Evolutionary conservation across 2,888 invertebrate species (phyloP).

Genomic region (Pandemis heparana): DNA sequence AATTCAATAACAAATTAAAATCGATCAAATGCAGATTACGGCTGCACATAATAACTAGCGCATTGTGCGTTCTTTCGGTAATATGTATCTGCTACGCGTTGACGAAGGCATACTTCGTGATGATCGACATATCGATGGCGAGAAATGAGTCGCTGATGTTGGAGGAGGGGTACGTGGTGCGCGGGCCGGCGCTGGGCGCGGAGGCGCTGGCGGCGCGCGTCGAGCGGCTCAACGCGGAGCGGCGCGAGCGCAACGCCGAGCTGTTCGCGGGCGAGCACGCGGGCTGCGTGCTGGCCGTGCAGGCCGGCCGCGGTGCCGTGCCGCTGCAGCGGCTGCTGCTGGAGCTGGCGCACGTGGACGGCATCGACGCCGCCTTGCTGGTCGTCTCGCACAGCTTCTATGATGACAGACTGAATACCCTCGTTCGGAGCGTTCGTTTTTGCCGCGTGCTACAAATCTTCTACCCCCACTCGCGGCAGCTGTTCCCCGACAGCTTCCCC

Average conservation of each 20-base stretch:
- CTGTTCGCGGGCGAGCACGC: constrained; percentile 46
- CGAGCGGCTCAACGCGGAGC: constrained; percentile 49
- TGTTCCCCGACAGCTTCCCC: constrained; percentile 57
- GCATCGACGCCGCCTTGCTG: constrained; percentile 54
- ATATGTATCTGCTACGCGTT: neutral
- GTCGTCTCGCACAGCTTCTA: constrained; percentile 66
- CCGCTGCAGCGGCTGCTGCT: constrained; percentile 57
- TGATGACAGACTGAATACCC: constrained; percentile 52
- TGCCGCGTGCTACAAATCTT: constrained; percentile 67
- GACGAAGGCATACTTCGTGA: neutral
- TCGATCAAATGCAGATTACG: neutral
- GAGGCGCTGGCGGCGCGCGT: constrained; percentile 42
- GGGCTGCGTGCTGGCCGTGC: constrained; percentile 54
- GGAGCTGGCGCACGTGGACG: constrained; percentile 56
- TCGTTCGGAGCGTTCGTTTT: constrained; percentile 57
- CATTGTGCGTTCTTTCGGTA: neutral
- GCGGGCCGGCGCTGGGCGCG: constrained; percentile 36
- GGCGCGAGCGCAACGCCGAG: constrained; percentile 49
- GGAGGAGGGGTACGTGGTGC: constrained; percentile 17
- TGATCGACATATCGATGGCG: neutral
- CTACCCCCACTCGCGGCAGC: constrained; percentile 63
- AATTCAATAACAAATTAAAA: neutral
- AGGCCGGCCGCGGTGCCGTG: constrained; percentile 51
- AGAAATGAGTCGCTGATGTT: neutral
- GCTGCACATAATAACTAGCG: neutral